Conservation (phyloP, 2,113 vertebrate species). For the Microcebus lehilahytsara region DNA sequence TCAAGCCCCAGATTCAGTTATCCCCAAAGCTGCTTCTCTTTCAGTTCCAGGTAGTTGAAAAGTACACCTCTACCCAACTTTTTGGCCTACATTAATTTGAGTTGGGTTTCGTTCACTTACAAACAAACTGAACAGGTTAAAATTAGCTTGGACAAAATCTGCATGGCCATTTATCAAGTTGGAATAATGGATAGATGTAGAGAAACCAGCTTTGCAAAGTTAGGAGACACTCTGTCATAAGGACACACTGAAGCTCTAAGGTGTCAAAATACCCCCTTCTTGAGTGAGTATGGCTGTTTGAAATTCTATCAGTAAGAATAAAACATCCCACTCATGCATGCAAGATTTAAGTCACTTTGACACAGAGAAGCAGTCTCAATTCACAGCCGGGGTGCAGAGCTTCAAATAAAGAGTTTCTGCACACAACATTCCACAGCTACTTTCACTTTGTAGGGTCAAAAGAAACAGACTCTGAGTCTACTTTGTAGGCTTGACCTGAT, state of each 20-base stretch:
- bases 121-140: neutral
- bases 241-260: neutral
- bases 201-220: neutral
- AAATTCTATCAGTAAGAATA: neutral
- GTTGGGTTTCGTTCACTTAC: neutral
- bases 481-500: neutral
- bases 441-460: neutral
- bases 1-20: neutral
- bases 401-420: neutral
- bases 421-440: neutral
- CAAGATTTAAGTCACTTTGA: slow-evolving; percentile 1
- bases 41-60: neutral
- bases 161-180: neutral
- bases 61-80: neutral
- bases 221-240: neutral
- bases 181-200: neutral
- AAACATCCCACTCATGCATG: neutral
- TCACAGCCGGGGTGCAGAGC: neutral
- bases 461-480: neutral
- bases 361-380: neutral
- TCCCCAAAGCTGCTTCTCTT: neutral
- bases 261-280: neutral
- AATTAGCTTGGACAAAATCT: neutral
- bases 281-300: neutral
- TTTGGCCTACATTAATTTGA: neutral